Conservation (phyloP, 2,113 vertebrate genomes). For the Ammodytes marinus region DNA sequence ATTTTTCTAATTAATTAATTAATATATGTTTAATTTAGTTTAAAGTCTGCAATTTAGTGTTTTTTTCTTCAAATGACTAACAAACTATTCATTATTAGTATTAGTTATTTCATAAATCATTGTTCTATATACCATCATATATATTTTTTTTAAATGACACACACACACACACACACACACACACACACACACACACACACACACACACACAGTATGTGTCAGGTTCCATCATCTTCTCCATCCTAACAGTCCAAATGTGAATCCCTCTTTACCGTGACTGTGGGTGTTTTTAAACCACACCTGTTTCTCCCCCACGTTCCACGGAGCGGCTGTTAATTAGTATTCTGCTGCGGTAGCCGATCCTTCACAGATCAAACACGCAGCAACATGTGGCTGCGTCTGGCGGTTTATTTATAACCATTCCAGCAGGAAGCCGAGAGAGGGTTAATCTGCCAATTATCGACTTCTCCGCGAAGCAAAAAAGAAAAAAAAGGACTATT, state of each 20-base stretch:
- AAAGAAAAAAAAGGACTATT: background rate
- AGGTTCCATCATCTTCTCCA: conserved; percentile 27
- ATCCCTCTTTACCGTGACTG: conserved; percentile 16
- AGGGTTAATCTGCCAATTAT: conserved; percentile 23
- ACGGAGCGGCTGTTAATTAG: conserved; percentile 44
- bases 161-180: too few species aligned
- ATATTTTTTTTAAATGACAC: too few species aligned
- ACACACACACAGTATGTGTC: background rate
- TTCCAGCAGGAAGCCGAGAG: background rate
- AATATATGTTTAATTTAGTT: too few species aligned
- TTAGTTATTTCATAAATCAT: too few species aligned
- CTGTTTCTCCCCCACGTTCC: conserved; percentile 44
- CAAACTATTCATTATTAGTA: too few species aligned
- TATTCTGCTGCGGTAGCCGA: conserved; percentile 46
- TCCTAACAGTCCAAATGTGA: background rate
- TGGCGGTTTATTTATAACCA: conserved; percentile 25
- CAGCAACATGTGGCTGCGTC: conserved; percentile 44
- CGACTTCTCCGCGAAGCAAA: conserved; percentile 3
- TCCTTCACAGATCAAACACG: conserved; percentile 45
- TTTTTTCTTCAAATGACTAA: too few species aligned
- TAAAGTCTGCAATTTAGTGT: too few species aligned
- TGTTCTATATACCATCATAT: too few species aligned
- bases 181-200: too few species aligned
- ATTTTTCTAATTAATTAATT: too few species aligned
- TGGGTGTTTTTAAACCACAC: conserved; percentile 34